Evolutionary conservation across 2,888 invertebrate species (phyloP).

Genomic region (Ferdinandea cuprea): DNA sequence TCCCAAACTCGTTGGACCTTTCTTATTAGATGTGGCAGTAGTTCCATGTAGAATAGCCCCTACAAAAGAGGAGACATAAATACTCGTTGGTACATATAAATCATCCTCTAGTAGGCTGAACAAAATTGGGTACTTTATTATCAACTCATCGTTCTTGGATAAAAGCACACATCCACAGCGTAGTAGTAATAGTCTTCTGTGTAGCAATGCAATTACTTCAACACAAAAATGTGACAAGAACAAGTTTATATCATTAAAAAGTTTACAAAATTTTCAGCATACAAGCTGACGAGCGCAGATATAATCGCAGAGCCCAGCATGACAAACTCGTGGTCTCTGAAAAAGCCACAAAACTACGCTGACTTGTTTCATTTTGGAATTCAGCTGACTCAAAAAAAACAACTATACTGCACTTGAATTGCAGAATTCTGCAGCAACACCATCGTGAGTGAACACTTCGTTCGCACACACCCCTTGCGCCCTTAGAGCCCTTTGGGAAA

Average conservation of each 20-base stretch:
- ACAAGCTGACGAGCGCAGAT: slow-evolving; percentile 53
- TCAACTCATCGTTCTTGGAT: too few species aligned
- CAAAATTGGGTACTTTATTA: too few species aligned
- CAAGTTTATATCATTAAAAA: slow-evolving; percentile 51
- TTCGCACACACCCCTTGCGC: slow-evolving; percentile 32
- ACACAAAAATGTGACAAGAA: slow-evolving; percentile 29
- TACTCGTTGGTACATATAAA: too few species aligned
- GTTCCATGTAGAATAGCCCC: too few species aligned
- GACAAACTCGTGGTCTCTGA: slow-evolving; percentile 49
- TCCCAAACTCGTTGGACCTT: too few species aligned
- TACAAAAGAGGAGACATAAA: too few species aligned
- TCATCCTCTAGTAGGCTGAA: too few species aligned
- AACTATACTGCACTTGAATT: slow-evolving; percentile 32
- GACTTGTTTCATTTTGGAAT: slow-evolving; percentile 55
- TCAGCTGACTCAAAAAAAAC: slow-evolving; percentile 36
- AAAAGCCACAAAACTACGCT: slow-evolving; percentile 51
- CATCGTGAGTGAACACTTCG: slow-evolving; percentile 34
- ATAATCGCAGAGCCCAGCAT: slow-evolving; percentile 57
- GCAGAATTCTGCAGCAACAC: slow-evolving; percentile 37
- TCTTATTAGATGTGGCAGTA: too few species aligned
- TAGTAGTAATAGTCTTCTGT: too few species aligned
- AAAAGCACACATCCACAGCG: too few species aligned
- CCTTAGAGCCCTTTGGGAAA: slow-evolving; percentile 56
- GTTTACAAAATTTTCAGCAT: slow-evolving; percentile 43
- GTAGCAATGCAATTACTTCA: neutral